Evolutionary conservation across 2,888 invertebrate genomes (phyloP).

Genomic region (Eueremaeus valkanovi): DNA sequence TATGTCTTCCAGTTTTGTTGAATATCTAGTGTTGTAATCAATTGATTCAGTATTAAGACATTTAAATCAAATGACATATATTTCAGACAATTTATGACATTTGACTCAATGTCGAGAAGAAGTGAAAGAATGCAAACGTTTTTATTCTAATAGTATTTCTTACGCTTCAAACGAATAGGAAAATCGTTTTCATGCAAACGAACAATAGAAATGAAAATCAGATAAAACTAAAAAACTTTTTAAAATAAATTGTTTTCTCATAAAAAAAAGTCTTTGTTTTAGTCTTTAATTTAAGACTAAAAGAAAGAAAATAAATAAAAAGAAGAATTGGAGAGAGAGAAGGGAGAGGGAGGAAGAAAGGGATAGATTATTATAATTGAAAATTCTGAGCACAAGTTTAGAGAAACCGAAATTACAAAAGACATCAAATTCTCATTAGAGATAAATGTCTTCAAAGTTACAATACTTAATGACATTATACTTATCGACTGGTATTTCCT

Average conservation of each 20-base stretch:
- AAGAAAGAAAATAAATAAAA: not conserved
- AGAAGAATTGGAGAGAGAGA: not conserved
- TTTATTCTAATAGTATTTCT: too few relatives aligned
- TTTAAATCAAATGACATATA: too few relatives aligned
- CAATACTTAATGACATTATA: constrained; percentile 1
- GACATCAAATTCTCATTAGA: constrained; percentile 20
- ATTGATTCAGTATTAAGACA: too few relatives aligned
- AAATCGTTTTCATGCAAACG: too few relatives aligned
- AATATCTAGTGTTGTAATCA: not conserved
- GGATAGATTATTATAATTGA: not conserved
- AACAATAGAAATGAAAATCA: not conserved
- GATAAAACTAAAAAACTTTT: too few relatives aligned
- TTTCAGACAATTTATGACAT: too few relatives aligned
- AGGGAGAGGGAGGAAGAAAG: not conserved
- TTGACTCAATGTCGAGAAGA: too few relatives aligned
- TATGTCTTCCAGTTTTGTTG: constrained; percentile 50
- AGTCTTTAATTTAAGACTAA: too few relatives aligned
- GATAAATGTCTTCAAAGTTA: not conserved
- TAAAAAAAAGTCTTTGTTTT: too few relatives aligned
- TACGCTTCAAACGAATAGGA: too few relatives aligned
- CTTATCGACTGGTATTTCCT: constrained; percentile 12
- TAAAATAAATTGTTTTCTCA: too few relatives aligned
- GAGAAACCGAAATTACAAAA: not conserved
- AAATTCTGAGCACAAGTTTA: not conserved
- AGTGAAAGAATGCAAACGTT: too few relatives aligned